phyloP scores from a whole-genome alignment of 2,113 vertebrate genomes.

The Andinoacara biseriatus region DNA sequence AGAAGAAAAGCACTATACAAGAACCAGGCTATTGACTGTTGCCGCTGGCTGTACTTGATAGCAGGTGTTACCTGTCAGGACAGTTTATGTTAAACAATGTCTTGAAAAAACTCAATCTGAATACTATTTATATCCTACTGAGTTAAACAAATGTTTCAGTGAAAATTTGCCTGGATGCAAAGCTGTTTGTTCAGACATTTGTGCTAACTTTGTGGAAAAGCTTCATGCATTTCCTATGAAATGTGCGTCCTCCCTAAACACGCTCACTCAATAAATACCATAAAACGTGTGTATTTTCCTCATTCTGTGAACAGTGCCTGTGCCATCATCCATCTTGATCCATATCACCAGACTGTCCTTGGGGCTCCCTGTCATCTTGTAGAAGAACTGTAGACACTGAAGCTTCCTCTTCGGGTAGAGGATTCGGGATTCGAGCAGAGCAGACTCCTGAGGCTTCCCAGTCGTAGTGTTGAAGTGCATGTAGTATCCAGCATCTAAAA shows the following conservation, averaged over 20 bases:
- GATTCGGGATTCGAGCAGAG: conserved; percentile 88
- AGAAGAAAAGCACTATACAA: too few species aligned
- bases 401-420: conserved; percentile 88
- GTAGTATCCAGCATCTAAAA: conserved; percentile 84
- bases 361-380: conserved; percentile 85
- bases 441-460: conserved; percentile 77
- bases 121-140: background rate
- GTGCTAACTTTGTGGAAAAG: background rate
- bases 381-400: conserved; percentile 94
- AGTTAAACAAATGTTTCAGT: conserved; percentile 1
- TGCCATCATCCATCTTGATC: conserved; percentile 87
- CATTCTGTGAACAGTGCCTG: conserved; percentile 82
- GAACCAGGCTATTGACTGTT: too few species aligned
- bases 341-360: conserved; percentile 86
- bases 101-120: conserved; percentile 22
- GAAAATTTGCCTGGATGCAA: background rate
- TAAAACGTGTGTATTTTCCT: conserved; percentile 84
- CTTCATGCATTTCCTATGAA: background rate
- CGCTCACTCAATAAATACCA: conserved; percentile 72
- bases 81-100: background rate
- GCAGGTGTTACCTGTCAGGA: background rate
- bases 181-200: background rate
- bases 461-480: conserved; percentile 85
- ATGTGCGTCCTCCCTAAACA: background rate
- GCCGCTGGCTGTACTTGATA: background rate